Conservation (phyloP, 2,888 invertebrate species). For the Diloba caeruleocephala region DNA sequence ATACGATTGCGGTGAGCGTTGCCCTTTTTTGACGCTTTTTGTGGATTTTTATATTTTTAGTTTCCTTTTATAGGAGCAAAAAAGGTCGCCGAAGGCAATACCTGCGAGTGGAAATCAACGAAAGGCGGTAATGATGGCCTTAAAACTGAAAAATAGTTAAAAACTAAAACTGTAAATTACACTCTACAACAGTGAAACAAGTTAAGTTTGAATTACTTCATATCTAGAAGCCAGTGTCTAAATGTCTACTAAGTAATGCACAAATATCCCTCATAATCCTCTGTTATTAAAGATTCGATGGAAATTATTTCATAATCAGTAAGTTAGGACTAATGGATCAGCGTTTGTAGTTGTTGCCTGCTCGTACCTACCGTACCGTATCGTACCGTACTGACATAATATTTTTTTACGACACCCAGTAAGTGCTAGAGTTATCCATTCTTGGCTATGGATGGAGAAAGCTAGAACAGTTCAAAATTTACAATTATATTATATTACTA, state of each 20-base stretch:
- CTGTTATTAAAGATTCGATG: slow-evolving; percentile 27
- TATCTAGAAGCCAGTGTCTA: slow-evolving; percentile 17
- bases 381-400: no score
- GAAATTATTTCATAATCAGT: slow-evolving; percentile 27
- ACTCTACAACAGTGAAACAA: no score
- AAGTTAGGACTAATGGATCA: slow-evolving; percentile 18
- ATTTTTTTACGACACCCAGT: no score
- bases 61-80: slow-evolving; percentile 32
- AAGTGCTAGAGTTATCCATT: no score
- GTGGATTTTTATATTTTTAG: slow-evolving; percentile 49
- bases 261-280: slow-evolving; percentile 24
- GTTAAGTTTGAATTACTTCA: no score
- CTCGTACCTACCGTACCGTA: no score
- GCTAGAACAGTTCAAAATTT: no score
- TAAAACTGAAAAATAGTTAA: slow-evolving; percentile 14
- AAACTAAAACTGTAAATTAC: no score
- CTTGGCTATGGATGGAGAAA: no score
- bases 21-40: slow-evolving; percentile 55
- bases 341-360: no score
- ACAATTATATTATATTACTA: no score
- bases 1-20: slow-evolving; percentile 69
- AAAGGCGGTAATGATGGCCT: background rate
- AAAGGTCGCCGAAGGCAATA: slow-evolving; percentile 23
- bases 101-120: slow-evolving; percentile 12
- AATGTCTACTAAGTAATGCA: slow-evolving; percentile 21